Conservation (phyloP, 1,140 invertebrate genomes). For the Drosophila trapezifrons region DNA sequence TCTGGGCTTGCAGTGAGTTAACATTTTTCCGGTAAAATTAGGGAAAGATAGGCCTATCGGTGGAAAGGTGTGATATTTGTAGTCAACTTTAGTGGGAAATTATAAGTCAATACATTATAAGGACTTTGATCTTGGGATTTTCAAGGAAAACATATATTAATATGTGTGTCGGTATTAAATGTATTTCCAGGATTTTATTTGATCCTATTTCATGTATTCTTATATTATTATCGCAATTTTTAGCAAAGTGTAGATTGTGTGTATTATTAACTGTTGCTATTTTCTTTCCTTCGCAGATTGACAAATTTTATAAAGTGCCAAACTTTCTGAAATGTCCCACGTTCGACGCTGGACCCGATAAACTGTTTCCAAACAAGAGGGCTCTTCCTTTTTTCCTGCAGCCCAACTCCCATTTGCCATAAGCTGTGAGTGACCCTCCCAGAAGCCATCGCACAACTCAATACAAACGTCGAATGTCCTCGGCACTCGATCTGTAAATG, state of each 20-base stretch:
- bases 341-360: conserved; percentile 5
- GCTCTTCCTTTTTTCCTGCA: background rate
- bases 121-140: background rate
- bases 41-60: conserved; percentile 5
- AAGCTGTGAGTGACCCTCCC: conserved; percentile 26
- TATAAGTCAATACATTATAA: background rate
- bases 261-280: background rate
- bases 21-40: conserved; percentile 1
- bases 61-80: background rate
- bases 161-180: too few species aligned
- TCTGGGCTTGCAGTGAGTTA: background rate
- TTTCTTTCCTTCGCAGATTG: background rate
- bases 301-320: conserved; percentile 16
- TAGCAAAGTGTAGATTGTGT: background rate
- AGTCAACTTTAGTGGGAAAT: background rate
- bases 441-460: conserved; percentile 40
- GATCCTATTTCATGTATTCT: too few species aligned
- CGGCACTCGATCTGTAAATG: conserved; percentile 36
- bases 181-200: background rate
- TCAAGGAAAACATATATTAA: too few species aligned
- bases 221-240: background rate
- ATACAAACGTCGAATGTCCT: conserved; percentile 35
- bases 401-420: conserved; percentile 12
- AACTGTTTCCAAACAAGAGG: conserved; percentile 5
- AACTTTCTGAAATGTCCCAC: conserved; percentile 11